Base-by-base conservation (phyloP, 2,888 invertebrate species). In the Drosophila rubida region DNA sequence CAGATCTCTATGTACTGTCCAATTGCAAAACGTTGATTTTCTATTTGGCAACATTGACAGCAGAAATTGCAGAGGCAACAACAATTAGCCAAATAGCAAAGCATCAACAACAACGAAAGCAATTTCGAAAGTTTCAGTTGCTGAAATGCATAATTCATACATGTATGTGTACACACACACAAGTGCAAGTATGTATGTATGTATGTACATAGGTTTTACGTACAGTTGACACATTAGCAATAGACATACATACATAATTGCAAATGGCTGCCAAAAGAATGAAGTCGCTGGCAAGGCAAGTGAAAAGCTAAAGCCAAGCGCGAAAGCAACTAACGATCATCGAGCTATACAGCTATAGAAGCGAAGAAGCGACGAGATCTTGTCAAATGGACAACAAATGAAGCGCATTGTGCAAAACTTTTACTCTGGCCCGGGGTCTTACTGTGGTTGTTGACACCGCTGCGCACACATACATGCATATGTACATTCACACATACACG, bases 321-420 rank as follows among this genome's bases (percentile, higher is more conserved):
- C 60, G 54, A 69, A 64, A 75, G 58, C 61, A 63, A 35, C 35
- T 25, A 22, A 59, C 61, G 35, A 55, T 44, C 54, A 27, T 22
- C 25, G 48, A 42, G 51, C 50, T 35, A 13, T 19, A 6, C 9
- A 54, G 65, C 4, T 16, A 44, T 23, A 37, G 50, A 14, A 60
- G 44, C 13, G 60, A 19, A 37, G 48, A 2, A 19, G 13, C 22
- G 8, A 13, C 32, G 41, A 62, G 66, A 70, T 59, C 53, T 66
- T 80, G 78, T 80, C 72, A 83, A 78, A 74, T 77, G 58, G 62
- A 69, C 79, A 77, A 85, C 72, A 85, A 85, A 85, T 82, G 75
- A 83, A 82, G 75, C 85, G 85, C 82, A 85, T 82, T 82, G 82
- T 85, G 77, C 80, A 68, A 82, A 82, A 82, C 82, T 82, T 82